A percentile compares a stretch with the other conserved stretches of the same genome.
Evolutionary conservation across 2,797 vertebrate species (phyloP).

Genomic region (Sitta carolinensis): DNA sequence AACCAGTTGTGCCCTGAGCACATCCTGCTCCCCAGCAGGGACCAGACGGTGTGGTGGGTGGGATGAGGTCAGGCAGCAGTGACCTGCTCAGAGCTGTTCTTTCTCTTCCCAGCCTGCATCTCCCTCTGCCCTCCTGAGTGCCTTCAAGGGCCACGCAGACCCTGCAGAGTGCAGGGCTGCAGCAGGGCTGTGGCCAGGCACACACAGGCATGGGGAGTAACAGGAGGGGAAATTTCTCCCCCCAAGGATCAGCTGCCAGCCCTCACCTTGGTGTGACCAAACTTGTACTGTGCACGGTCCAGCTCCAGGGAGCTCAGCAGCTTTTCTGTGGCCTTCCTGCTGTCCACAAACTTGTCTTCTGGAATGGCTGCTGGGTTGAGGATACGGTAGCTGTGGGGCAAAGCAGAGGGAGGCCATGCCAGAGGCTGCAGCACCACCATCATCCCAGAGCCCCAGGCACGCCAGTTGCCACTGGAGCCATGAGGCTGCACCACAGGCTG

Average conservation of each 20-base stretch:
- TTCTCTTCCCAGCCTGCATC: background rate
- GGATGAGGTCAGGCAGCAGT: background rate
- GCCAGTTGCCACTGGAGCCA: background rate
- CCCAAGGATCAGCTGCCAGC: background rate
- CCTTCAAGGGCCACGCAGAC: background rate
- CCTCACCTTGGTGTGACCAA: constrained; percentile 91
- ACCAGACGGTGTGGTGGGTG: background rate
- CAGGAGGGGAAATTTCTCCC: background rate
- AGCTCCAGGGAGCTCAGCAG: constrained; percentile 86
- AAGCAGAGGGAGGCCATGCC: background rate
- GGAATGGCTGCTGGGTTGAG: constrained; percentile 91
- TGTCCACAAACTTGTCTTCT: constrained; percentile 91
- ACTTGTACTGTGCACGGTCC: constrained; percentile 88
- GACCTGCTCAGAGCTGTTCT: background rate
- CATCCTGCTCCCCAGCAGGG: fast-evolving
- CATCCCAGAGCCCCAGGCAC: background rate
- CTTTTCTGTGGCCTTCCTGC: constrained; percentile 92
- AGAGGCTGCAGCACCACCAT: background rate
- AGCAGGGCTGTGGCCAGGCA: background rate
- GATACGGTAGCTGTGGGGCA: constrained; percentile 85
- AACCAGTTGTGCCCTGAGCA: background rate
- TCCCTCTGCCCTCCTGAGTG: background rate
- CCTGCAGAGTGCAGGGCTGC: background rate
- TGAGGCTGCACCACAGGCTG: background rate
- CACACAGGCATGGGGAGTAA: background rate